Evolutionary conservation across 2,888 invertebrate genomes (phyloP).

Genomic region (Drosophila monieri): DNA sequence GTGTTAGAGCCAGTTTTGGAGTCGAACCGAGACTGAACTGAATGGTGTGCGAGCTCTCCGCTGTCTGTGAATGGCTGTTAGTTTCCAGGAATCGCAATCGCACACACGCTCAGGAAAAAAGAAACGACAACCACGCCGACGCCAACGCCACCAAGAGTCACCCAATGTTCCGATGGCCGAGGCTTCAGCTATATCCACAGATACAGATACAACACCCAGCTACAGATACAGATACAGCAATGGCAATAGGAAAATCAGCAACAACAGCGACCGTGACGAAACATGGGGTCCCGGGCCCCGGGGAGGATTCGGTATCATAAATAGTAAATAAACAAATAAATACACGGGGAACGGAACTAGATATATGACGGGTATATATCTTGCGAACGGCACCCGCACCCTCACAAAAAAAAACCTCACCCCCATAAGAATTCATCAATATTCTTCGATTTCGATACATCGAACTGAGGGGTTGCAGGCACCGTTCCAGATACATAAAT

Average conservation of each 20-base stretch:
- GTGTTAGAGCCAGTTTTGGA: conserved; percentile 43
- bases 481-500: conserved; percentile 65
- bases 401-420: conserved; percentile 22
- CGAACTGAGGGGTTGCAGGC: conserved; percentile 54
- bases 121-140: conserved; percentile 41
- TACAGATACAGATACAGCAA: conserved; percentile 39
- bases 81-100: conserved; percentile 82
- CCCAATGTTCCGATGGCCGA: conserved; percentile 39
- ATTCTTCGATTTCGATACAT: conserved; percentile 43
- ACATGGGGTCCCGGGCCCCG: conserved; percentile 33
- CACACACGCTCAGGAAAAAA: conserved; percentile 15
- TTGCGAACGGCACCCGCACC: conserved; percentile 53
- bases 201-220: conserved; percentile 14
- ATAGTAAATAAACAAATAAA: conserved; percentile 75
- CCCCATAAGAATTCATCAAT: conserved; percentile 33
- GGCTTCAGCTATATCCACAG: conserved; percentile 29
- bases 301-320: conserved; percentile 53
- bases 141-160: conserved; percentile 43
- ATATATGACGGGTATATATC: conserved; percentile 78
- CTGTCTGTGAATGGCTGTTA: conserved; percentile 84
- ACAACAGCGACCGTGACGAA: conserved; percentile 65
- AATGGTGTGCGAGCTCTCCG: conserved; percentile 82
- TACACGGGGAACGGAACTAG: conserved; percentile 52
- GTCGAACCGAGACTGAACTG: conserved; percentile 56
- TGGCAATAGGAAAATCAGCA: conserved; percentile 54